phyloP scores from a whole-genome alignment of 2,113 vertebrate species.

The Prolemur simus region DNA sequence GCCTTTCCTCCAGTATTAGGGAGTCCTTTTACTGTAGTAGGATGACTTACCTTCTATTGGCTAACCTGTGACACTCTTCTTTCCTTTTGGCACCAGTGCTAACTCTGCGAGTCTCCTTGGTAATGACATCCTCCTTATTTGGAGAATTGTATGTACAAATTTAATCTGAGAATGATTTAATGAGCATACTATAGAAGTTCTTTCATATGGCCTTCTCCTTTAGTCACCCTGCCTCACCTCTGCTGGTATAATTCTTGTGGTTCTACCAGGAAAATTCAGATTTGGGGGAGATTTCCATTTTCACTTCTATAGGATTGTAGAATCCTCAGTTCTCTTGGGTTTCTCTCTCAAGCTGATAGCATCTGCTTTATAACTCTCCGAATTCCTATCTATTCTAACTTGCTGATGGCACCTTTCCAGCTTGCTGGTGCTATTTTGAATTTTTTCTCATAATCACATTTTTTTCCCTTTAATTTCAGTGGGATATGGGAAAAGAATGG shows the following conservation, averaged over 20 bases:
- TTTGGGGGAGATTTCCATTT: background rate
- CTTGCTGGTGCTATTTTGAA: background rate
- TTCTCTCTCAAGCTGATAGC: background rate
- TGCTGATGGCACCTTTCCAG: background rate
- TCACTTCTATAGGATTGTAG: background rate
- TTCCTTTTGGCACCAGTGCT: background rate
- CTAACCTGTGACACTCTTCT: background rate
- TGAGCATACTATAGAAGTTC: background rate
- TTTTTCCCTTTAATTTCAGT: background rate
- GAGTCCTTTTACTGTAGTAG: background rate
- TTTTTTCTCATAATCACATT: conserved; percentile 5
- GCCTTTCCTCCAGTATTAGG: background rate
- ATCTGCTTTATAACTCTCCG: background rate
- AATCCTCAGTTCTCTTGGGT: background rate
- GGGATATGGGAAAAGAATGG: background rate
- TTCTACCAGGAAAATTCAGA: background rate
- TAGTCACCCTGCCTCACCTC: background rate
- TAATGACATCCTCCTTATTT: background rate
- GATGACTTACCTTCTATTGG: background rate
- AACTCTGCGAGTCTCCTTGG: background rate
- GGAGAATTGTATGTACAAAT: background rate
- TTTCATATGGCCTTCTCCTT: background rate
- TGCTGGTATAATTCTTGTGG: background rate
- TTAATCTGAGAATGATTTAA: background rate
- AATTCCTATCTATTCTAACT: background rate